Percentiles rank a stretch among this genome's conserved stretches.
Evolutionary conservation across 37 sponge, comb jelly and placozoan species (phyloP).

Genomic region (Beroe forskalii): DNA sequence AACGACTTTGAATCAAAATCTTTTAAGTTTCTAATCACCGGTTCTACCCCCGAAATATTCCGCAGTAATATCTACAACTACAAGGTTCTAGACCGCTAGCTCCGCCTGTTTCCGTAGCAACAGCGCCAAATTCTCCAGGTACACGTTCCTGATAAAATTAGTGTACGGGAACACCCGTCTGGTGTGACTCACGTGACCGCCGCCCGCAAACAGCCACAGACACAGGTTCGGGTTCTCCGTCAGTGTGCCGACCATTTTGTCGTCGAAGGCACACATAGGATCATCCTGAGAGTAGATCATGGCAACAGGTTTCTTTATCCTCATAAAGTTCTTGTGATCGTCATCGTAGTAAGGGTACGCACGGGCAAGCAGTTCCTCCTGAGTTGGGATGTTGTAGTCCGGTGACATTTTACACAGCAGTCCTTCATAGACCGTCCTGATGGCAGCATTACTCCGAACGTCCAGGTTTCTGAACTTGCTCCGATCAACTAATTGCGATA

Average conservation of each 20-base stretch:
- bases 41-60: too few species aligned
- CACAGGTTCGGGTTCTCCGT: conserved; percentile 43
- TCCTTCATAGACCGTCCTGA: neutral
- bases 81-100: too few species aligned
- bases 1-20: too few species aligned
- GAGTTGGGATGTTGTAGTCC: neutral
- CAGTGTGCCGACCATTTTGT: conserved; percentile 1
- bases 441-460: neutral
- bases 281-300: conserved; percentile 38
- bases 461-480: neutral
- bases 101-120: too few species aligned
- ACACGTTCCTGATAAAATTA: neutral
- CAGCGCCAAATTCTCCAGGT: conserved; percentile 1
- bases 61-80: too few species aligned
- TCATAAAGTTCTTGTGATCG: neutral
- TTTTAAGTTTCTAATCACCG: too few species aligned
- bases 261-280: conserved; percentile 20
- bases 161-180: neutral
- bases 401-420: conserved; percentile 4
- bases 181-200: conserved; percentile 3
- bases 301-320: conserved; percentile 4
- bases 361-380: neutral
- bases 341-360: conserved; percentile 1
- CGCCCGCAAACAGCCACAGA: conserved; percentile 51
- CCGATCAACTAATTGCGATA: conserved; percentile 5